Evolutionary conservation across 2,113 vertebrate species (phyloP).

Genomic region (Halcyon senegalensis): DNA sequence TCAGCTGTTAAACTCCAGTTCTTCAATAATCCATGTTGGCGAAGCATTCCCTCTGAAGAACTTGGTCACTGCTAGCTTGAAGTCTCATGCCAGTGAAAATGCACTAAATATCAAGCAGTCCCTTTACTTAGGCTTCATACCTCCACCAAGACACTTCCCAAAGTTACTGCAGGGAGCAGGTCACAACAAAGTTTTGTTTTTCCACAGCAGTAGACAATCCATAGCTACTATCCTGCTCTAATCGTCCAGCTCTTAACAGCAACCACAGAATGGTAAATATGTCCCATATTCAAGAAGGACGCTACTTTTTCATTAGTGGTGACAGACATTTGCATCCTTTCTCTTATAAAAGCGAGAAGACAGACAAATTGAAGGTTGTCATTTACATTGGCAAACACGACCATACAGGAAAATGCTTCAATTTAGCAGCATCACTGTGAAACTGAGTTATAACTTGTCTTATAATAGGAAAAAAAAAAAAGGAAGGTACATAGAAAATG

Average conservation of each 20-base stretch:
- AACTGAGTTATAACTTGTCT: background rate
- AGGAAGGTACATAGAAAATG: background rate
- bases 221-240: background rate
- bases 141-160: background rate
- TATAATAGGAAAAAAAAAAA: background rate
- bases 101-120: background rate
- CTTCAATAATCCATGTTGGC: background rate
- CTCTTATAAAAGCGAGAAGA: background rate
- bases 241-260: background rate
- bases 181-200: background rate
- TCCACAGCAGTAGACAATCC: background rate
- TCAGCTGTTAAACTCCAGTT: background rate
- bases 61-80: background rate
- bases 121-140: background rate
- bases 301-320: background rate
- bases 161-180: background rate
- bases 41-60: background rate
- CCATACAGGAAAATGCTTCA: background rate
- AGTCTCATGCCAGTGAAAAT: background rate
- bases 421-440: background rate
- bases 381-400: conserved; percentile 15
- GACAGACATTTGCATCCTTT: background rate
- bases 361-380: conserved; percentile 19
- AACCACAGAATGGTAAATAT: fast-evolving
- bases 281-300: background rate